Percentiles rank a stretch among this genome's conserved stretches.
Conservation (phyloP, 2,797 vertebrate species). For the Hydrolagus colliei region DNA sequence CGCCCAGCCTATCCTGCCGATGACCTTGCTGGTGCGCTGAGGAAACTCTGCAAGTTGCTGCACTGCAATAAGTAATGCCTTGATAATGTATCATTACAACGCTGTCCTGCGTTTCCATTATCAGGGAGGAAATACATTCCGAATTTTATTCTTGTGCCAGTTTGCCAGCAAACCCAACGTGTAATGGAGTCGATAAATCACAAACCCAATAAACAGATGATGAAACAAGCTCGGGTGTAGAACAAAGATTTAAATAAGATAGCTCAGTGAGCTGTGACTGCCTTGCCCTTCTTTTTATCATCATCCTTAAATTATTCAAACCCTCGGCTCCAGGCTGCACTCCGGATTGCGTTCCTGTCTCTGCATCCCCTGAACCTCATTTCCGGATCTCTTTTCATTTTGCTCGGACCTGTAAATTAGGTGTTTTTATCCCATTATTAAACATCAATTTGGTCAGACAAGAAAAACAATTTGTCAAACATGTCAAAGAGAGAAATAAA, state of each 20-base stretch:
- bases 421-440: no score
- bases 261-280: conserved; percentile 23
- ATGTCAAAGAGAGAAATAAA: no score
- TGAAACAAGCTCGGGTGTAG: conserved; percentile 15
- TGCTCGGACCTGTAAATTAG: no score
- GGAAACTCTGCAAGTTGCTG: background rate
- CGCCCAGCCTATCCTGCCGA: no score
- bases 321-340: background rate
- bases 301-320: conserved; percentile 21
- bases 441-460: no score
- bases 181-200: conserved; percentile 29
- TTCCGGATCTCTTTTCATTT: no score
- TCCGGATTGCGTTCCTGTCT: no score
- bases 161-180: background rate
- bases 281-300: conserved; percentile 9
- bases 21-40: no score
- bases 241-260: conserved; percentile 31
- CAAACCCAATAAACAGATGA: conserved; percentile 18
- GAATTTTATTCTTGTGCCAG: background rate
- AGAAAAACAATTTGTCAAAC: no score
- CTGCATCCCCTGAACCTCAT: no score
- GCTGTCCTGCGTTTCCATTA: background rate
- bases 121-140: conserved; percentile 16
- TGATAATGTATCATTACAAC: conserved; percentile 22
- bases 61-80: background rate